Evolutionary conservation across 2,113 vertebrate genomes (phyloP).

Genomic region (Triplophysa rosa): DNA sequence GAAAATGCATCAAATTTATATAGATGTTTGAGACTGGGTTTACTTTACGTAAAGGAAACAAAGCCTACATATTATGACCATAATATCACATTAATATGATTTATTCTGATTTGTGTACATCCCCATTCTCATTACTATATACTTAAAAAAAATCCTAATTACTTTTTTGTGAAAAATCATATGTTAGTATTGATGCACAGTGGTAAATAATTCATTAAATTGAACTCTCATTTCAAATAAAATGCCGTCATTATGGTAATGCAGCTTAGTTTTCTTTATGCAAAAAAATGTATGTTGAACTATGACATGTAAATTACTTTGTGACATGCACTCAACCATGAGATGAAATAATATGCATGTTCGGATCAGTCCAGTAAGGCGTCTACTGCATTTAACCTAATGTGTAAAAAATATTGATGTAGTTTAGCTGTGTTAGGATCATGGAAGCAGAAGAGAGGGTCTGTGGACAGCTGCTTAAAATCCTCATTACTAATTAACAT

Average conservation of each 20-base stretch:
- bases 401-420: not conserved
- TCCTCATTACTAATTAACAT: slow-evolving; percentile 25
- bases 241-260: too few relatives aligned
- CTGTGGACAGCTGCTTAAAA: slow-evolving; percentile 4
- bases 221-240: too few relatives aligned
- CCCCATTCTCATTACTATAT: not conserved
- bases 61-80: not conserved
- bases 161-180: too few relatives aligned
- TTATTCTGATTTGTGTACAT: too few relatives aligned
- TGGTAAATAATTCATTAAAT: too few relatives aligned
- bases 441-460: not conserved
- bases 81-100: too few relatives aligned
- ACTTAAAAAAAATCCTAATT: too few relatives aligned
- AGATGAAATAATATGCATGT: not conserved
- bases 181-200: too few relatives aligned
- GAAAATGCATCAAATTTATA: not conserved
- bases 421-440: not conserved
- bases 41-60: slow-evolving; percentile 12
- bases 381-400: not conserved
- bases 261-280: too few relatives aligned
- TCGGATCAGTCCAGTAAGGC: not conserved
- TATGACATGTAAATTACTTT: too few relatives aligned
- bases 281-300: too few relatives aligned
- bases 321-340: too few relatives aligned
- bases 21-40: not conserved